Percentiles rank a stretch among this genome's conserved stretches.
phyloP scores from a whole-genome alignment of 2,888 invertebrate species.

The Tineola bisselliella region DNA sequence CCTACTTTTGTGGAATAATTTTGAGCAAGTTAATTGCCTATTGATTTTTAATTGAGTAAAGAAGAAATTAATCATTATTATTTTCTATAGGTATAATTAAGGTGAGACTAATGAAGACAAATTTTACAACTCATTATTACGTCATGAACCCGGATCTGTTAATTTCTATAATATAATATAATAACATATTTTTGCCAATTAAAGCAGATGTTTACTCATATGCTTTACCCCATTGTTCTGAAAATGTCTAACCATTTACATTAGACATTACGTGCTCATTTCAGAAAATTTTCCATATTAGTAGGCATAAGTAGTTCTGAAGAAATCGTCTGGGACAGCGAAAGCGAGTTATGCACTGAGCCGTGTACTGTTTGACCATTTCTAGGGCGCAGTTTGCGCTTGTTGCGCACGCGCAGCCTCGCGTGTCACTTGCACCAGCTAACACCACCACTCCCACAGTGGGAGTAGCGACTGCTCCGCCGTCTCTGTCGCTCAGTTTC shows the following conservation, averaged over 20 bases:
- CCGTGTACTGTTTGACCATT: slow-evolving; percentile 28
- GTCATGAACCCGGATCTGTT: neutral
- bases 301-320: neutral
- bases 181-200: neutral
- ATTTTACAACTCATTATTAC: too few relatives aligned
- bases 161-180: neutral
- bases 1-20: neutral
- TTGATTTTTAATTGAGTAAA: too few relatives aligned
- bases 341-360: slow-evolving; percentile 41
- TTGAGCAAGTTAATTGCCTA: neutral
- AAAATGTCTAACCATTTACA: neutral
- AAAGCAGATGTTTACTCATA: neutral
- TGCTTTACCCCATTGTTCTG: neutral
- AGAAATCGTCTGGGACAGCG: slow-evolving; percentile 29
- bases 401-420: slow-evolving; percentile 17
- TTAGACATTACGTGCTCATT: neutral
- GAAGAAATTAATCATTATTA: too few relatives aligned
- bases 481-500: slow-evolving; percentile 13
- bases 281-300: neutral
- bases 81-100: too few relatives aligned
- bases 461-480: neutral
- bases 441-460: neutral
- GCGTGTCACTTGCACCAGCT: slow-evolving; percentile 8
- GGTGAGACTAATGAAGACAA: too few relatives aligned
- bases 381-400: slow-evolving; percentile 39